These are phyloP conservation scores for Mirza zaza DNA, from an alignment of 2,113 vertebrate species.

Conservation along the genomic window DNA sequence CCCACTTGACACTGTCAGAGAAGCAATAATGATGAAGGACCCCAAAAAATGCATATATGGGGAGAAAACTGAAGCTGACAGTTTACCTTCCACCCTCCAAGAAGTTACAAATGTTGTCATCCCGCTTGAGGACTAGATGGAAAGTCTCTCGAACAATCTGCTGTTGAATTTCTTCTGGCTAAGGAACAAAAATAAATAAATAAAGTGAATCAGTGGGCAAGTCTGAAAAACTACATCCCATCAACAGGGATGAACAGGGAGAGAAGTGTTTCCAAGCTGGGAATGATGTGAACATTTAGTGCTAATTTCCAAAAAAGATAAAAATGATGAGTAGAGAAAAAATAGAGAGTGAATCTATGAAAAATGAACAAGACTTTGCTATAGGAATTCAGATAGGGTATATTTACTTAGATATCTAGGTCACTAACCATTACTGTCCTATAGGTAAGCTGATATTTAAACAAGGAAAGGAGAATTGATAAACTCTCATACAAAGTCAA, in stretches of 20 bases:
- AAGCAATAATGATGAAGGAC: neutral
- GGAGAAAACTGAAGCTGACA: neutral
- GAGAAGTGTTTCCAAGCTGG: neutral
- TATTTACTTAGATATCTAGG: neutral
- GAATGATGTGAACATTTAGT: neutral
- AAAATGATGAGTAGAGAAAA: neutral
- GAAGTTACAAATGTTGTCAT: constrained; percentile 97
- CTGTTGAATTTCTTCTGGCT: constrained; percentile 95
- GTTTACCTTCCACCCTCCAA: constrained; percentile 93
- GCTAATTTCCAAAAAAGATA: neutral
- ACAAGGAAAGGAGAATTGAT: neutral
- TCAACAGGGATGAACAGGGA: neutral
- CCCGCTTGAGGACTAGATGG: constrained; percentile 95
- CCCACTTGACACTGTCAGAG: neutral
- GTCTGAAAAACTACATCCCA: neutral
- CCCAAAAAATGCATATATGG: neutral
- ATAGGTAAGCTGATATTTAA: neutral
- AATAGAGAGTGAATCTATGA: neutral
- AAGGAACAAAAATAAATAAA: neutral
- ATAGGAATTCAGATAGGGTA: neutral
- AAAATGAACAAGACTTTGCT: neutral
- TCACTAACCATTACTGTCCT: neutral
- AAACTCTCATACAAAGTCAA: neutral
- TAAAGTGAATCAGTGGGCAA: neutral
- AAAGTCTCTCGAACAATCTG: constrained; percentile 96